Evolutionary conservation across 2,113 vertebrate genomes (phyloP).

Genomic region (Emberiza fucata): DNA sequence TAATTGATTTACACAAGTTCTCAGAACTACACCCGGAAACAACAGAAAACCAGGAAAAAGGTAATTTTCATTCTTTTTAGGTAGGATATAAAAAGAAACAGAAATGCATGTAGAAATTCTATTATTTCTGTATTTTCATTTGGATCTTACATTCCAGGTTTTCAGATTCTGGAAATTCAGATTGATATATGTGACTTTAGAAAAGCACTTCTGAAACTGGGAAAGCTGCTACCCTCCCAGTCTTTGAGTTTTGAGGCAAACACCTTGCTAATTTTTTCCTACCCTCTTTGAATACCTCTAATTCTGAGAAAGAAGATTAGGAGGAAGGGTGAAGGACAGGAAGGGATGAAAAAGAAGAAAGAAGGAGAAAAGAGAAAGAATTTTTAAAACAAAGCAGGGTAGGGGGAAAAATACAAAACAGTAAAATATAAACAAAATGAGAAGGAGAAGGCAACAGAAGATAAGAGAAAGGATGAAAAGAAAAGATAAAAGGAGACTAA

Average conservation of each 20-base stretch:
- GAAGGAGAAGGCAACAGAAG: neutral
- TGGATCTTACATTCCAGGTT: neutral
- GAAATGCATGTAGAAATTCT: neutral
- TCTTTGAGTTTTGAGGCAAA: neutral
- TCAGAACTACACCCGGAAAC: neutral
- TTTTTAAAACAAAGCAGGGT: neutral
- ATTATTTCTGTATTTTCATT: neutral
- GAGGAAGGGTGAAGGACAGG: neutral
- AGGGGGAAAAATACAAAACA: too few relatives aligned
- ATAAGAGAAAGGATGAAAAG: neutral
- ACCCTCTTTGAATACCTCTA: neutral
- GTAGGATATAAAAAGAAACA: neutral
- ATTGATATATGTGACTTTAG: neutral
- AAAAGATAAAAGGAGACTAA: neutral
- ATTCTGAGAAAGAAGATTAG: neutral
- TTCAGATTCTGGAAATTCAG: neutral
- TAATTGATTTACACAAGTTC: neutral
- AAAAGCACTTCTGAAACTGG: neutral
- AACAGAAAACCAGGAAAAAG: neutral
- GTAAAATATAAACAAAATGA: neutral
- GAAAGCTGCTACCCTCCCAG: neutral
- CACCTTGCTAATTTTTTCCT: neutral
- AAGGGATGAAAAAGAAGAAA: neutral
- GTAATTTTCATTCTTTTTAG: neutral
- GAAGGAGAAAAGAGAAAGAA: neutral